Evolutionary conservation across 2,888 invertebrate species (phyloP).

Genomic region (Aporophyla nigra): DNA sequence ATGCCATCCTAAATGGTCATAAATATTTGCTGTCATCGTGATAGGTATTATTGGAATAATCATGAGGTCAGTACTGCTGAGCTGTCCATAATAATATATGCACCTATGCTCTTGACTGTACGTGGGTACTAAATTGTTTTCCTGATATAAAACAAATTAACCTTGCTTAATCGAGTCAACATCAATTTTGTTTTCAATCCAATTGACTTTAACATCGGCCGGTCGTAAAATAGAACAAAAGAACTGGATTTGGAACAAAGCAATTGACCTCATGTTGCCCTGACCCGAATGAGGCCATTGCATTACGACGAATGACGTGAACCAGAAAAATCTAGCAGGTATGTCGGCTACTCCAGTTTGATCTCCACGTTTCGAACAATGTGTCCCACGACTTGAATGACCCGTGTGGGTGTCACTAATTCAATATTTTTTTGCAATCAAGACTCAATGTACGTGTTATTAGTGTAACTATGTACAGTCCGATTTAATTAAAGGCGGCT

Average conservation of each 20-base stretch:
- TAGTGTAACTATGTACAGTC: not conserved
- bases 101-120: too few species aligned
- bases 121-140: not conserved
- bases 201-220: conserved; percentile 15
- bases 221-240: conserved; percentile 60
- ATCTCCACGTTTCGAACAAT: conserved; percentile 16
- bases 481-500: not conserved
- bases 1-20: too few species aligned
- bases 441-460: conserved; percentile 27
- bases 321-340: conserved; percentile 22
- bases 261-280: conserved; percentile 62
- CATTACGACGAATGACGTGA: conserved; percentile 37
- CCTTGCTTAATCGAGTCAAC: conserved; percentile 24
- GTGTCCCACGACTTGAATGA: conserved; percentile 30
- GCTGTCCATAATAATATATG: too few species aligned
- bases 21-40: too few species aligned
- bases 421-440: conserved; percentile 47
- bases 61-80: too few species aligned
- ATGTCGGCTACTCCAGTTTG: conserved; percentile 35
- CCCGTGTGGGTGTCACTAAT: conserved; percentile 42
- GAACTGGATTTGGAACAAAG: conserved; percentile 58
- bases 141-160: conserved; percentile 41
- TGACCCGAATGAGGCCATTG: conserved; percentile 60
- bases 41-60: too few species aligned
- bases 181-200: conserved; percentile 10